Percentiles rank a stretch among this genome's conserved stretches.
Evolutionary conservation across 1,140 invertebrate genomes (phyloP).

Genomic region (Drosophila orena): DNA sequence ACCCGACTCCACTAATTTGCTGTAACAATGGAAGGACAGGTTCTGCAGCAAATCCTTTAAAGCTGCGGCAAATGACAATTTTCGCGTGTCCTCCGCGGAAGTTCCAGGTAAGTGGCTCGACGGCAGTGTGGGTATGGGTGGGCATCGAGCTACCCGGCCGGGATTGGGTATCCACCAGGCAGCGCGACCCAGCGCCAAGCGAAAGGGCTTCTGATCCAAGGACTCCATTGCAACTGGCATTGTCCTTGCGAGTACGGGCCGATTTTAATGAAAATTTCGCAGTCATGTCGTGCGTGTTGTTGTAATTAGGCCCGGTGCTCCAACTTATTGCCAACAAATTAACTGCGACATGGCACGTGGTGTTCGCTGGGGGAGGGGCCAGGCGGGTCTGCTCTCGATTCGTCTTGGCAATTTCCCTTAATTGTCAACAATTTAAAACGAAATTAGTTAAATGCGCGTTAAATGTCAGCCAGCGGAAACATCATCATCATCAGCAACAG

Average conservation of each 20-base stretch:
- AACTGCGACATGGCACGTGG: slow-evolving; percentile 81
- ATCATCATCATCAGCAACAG: slow-evolving; percentile 59
- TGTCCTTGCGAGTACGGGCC: slow-evolving; percentile 31
- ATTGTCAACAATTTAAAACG: slow-evolving; percentile 83
- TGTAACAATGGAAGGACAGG: slow-evolving; percentile 83
- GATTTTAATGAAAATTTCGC: slow-evolving; percentile 84
- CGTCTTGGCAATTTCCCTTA: slow-evolving; percentile 81
- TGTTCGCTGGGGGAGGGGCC: slow-evolving; percentile 20
- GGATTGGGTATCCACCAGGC: slow-evolving; percentile 73
- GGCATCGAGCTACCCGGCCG: neutral
- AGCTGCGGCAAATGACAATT: slow-evolving; percentile 74
- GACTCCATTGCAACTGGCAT: slow-evolving; percentile 63
- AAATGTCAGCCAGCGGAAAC: slow-evolving; percentile 73
- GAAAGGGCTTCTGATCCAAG: slow-evolving; percentile 50
- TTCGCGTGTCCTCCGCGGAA: slow-evolving; percentile 52
- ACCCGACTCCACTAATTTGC: slow-evolving; percentile 78
- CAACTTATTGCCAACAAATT: slow-evolving; percentile 84
- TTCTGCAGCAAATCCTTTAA: slow-evolving; percentile 82
- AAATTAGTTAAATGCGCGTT: slow-evolving; percentile 81
- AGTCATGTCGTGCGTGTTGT: slow-evolving; percentile 82
- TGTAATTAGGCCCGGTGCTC: slow-evolving; percentile 80
- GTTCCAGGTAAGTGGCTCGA: slow-evolving; percentile 19
- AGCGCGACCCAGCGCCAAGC: slow-evolving; percentile 62
- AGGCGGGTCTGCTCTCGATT: slow-evolving; percentile 51
- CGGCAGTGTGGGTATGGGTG: neutral